Evolutionary conservation across 2,888 invertebrate genomes (phyloP).

Genomic region (Boloria euphrosyne): DNA sequence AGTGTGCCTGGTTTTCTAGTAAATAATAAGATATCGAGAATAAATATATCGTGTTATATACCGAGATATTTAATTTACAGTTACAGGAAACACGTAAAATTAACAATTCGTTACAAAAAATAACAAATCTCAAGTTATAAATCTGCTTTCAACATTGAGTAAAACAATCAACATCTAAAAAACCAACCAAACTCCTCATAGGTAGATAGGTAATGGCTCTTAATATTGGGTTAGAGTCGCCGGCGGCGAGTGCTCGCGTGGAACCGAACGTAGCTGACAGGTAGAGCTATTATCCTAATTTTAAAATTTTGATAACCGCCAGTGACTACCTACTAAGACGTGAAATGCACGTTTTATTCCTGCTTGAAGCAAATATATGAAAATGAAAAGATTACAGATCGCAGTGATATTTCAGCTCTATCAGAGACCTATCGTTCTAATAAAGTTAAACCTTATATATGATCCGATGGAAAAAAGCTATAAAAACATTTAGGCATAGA

Average conservation of each 20-base stretch:
- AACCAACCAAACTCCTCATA: slow-evolving; percentile 50
- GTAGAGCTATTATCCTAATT: slow-evolving; percentile 22
- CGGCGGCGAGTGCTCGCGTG: slow-evolving; percentile 45
- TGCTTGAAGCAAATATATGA: background rate
- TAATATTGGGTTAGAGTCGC: slow-evolving; percentile 56
- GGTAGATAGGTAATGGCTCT: slow-evolving; percentile 52
- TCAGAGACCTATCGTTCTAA: background rate
- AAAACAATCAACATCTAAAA: slow-evolving; percentile 10
- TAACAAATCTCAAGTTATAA: background rate
- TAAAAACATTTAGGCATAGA: too few species aligned
- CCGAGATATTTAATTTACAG: too few species aligned
- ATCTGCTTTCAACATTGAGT: slow-evolving; percentile 1
- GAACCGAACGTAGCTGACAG: slow-evolving; percentile 33
- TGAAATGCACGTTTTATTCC: background rate
- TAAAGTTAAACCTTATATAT: too few species aligned
- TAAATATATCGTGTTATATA: too few species aligned
- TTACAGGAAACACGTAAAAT: too few species aligned
- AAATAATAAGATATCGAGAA: too few species aligned
- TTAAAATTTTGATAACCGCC: background rate
- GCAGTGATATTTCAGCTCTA: background rate
- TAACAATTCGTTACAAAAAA: background rate
- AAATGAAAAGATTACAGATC: background rate
- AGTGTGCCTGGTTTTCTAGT: too few species aligned
- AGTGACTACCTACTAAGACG: background rate
- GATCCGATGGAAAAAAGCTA: too few species aligned